phyloP scores from a whole-genome alignment of 2,888 invertebrate species.

The Conchocele bisecta region DNA sequence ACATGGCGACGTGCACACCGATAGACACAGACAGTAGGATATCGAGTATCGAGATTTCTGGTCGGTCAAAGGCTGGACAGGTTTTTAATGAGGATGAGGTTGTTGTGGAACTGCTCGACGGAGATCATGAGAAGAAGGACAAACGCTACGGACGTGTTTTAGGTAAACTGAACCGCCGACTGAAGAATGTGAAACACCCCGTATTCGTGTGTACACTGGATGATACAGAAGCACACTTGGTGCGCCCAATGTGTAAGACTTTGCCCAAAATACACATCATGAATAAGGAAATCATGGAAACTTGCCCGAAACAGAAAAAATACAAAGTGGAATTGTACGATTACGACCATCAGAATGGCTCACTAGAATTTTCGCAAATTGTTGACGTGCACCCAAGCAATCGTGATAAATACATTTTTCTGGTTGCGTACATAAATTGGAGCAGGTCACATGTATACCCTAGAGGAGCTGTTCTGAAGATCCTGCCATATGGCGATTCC shows the following conservation, averaged over 20 bases:
- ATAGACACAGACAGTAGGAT: no score
- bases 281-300: constrained; percentile 18
- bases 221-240: constrained; percentile 56
- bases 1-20: no score
- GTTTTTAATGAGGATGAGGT: constrained; percentile 63
- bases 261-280: constrained; percentile 65
- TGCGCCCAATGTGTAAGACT: constrained; percentile 67
- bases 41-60: constrained; percentile 57
- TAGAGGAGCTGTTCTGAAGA: constrained; percentile 60
- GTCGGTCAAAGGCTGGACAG: constrained; percentile 63
- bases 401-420: constrained; percentile 59
- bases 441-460: constrained; percentile 57
- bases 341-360: no score
- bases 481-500: constrained; percentile 42
- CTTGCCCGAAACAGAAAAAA: constrained; percentile 1
- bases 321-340: constrained; percentile 55
- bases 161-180: constrained; percentile 49
- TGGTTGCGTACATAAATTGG: constrained; percentile 64
- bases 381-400: constrained; percentile 51
- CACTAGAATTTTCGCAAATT: no score
- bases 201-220: constrained; percentile 64
- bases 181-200: constrained; percentile 50
- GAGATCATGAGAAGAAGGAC: constrained; percentile 22
- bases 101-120: constrained; percentile 55
- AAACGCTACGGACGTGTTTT: constrained; percentile 60